phyloP scores from a whole-genome alignment of 1,140 invertebrate genomes.

The Cyphomyrmex costatus region DNA sequence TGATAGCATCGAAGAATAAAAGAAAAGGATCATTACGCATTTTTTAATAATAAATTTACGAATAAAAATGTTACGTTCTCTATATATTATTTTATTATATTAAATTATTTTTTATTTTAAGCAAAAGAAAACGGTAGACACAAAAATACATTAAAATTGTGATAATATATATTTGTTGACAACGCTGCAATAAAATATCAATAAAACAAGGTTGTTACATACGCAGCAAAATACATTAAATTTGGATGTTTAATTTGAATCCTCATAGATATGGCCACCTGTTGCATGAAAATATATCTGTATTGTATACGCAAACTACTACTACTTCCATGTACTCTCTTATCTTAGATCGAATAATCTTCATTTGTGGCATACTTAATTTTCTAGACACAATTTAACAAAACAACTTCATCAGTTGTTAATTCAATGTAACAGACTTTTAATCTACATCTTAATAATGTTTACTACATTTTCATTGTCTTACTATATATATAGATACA shows the following conservation, averaged over 20 bases:
- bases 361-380: background rate
- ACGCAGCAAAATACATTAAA: background rate
- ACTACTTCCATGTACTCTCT: constrained; percentile 23
- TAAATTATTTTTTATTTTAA: background rate
- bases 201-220: background rate
- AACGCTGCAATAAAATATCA: constrained; percentile 3
- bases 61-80: background rate
- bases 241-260: constrained; percentile 56
- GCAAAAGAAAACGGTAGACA: background rate
- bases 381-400: background rate
- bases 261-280: constrained; percentile 67
- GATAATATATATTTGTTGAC: background rate
- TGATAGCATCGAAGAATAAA: background rate
- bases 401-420: background rate
- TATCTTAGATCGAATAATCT: constrained; percentile 31
- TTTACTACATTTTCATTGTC: background rate
- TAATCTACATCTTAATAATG: background rate
- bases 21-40: background rate
- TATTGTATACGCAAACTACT: constrained; percentile 59
- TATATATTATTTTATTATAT: constrained; percentile 1
- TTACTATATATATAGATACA: no score
- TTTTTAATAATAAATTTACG: background rate
- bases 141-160: background rate
- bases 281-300: constrained; percentile 72
- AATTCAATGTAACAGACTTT: background rate